Evolutionary conservation across 2,888 invertebrate species (phyloP).

Genomic region (Vanessa cardui): DNA sequence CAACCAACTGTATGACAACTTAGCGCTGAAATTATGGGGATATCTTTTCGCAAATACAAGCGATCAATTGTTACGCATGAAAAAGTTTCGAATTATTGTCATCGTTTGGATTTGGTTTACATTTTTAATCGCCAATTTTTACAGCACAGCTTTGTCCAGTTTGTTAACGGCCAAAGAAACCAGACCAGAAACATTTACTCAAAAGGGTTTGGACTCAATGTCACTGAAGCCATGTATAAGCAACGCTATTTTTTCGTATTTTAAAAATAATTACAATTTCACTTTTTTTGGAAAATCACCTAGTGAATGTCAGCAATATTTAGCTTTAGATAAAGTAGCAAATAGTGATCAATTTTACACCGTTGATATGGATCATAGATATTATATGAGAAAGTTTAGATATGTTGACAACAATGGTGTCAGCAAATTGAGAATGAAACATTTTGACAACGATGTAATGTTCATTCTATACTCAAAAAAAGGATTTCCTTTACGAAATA

Average conservation of each 20-base stretch:
- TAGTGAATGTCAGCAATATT: slow-evolving; percentile 48
- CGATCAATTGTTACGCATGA: slow-evolving; percentile 47
- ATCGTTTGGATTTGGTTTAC: slow-evolving; percentile 64
- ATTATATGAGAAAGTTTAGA: slow-evolving; percentile 49
- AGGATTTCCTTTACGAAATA: slow-evolving; percentile 53
- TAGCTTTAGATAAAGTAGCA: slow-evolving; percentile 51
- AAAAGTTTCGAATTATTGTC: slow-evolving; percentile 50
- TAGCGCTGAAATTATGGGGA: slow-evolving; percentile 56
- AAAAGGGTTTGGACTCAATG: slow-evolving; percentile 44
- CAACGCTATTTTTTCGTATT: slow-evolving; percentile 48
- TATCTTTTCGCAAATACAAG: slow-evolving; percentile 55
- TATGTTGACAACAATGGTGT: slow-evolving; percentile 51
- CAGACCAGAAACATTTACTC: slow-evolving; percentile 33
- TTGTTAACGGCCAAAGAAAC: slow-evolving; percentile 47
- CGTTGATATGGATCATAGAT: slow-evolving; percentile 51
- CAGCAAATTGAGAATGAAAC: slow-evolving; percentile 49
- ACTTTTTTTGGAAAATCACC: slow-evolving; percentile 48
- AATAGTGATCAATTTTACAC: slow-evolving; percentile 49
- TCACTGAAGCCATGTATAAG: slow-evolving; percentile 56
- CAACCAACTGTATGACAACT: slow-evolving; percentile 39
- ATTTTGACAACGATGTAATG: slow-evolving; percentile 44
- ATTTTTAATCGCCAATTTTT: slow-evolving; percentile 62
- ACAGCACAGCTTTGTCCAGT: slow-evolving; percentile 60
- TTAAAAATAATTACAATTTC: slow-evolving; percentile 51
- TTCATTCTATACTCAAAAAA: slow-evolving; percentile 49